Evolutionary conservation across 2,113 vertebrate species (phyloP).

Genomic region (Glaucomys volans): DNA sequence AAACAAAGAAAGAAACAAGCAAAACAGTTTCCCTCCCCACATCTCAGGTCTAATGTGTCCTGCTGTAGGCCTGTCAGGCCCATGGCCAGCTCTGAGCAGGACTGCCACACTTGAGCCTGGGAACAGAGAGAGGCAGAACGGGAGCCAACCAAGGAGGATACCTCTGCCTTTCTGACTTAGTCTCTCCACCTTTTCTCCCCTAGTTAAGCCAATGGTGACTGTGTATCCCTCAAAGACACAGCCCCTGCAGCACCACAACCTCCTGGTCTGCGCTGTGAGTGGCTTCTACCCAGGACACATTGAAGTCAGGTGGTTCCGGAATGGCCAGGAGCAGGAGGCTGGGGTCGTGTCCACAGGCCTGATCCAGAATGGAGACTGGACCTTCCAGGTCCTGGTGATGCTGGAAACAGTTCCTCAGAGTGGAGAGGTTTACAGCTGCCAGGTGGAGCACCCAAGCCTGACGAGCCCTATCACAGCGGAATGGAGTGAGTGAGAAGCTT

Average conservation of each 20-base stretch:
- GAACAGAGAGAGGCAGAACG: accelerated
- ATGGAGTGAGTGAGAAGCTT: constrained; percentile 75
- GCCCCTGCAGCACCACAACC: constrained; percentile 54
- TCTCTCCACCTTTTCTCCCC: not conserved
- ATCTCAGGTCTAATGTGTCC: not conserved
- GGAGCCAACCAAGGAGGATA: accelerated
- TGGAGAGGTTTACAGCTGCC: constrained; percentile 76
- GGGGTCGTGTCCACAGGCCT: constrained; percentile 70
- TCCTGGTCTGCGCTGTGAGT: constrained; percentile 76
- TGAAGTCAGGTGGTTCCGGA: constrained; percentile 68
- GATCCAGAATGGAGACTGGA: constrained; percentile 70
- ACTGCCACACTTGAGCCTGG: not conserved
- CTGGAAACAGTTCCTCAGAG: constrained; percentile 33
- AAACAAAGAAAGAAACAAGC: not conserved
- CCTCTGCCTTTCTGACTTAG: accelerated
- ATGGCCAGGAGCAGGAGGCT: not conserved
- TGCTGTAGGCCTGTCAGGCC: not conserved
- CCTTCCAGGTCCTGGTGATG: constrained; percentile 71
- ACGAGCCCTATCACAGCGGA: accelerated
- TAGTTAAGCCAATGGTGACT: not conserved
- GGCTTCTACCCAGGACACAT: constrained; percentile 68
- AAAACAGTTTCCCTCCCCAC: not conserved
- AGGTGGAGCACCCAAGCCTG: constrained; percentile 58
- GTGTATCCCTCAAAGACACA: not conserved
- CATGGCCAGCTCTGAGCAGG: too few relatives aligned